Evolutionary conservation across 2,888 invertebrate species (phyloP), one percentile per base, ranked within the genome.

Genomic region (Watsonalla binaria): DNA sequence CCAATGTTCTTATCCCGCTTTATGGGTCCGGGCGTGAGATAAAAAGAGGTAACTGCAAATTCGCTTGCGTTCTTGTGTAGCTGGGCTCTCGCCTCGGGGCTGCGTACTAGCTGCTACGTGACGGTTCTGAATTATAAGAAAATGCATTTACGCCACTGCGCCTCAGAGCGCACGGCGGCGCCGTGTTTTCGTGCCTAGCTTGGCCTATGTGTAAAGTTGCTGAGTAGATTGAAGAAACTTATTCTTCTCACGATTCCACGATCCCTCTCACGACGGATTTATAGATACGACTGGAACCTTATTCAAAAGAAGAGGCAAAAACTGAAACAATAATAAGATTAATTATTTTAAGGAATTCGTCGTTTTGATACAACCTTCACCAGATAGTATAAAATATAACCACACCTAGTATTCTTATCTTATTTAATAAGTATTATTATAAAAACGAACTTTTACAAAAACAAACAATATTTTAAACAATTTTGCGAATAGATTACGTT

Each of bases 51-150:
- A 85, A 86, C 83, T 87, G 84, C 82, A 85, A 86, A 87, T 88
- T 84, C 85, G 82, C 82, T 76, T 73, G 84, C 86, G 82, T 84
- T 83, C 84, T 81, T 78, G 70, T 74, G 74, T 70, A 76, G 78
- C 76, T 70, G 70, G 73, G 75, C 68, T 79, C 76, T 76, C 73
- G 76, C 80, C 80, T 49, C 70, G 78, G 77, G 82, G 85, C 78
- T 70, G 76, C 72, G 70, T 74, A 73, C 73, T 49, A 45, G 54
- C 54, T 54, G 67, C 76, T 84, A 91, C 90, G 90, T 91, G 90
- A 90, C 86, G 86, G 79, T 81, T 76, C 84, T 86, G 88, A 86
- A 87, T 88, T 90, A 89, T 89, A 89, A 89, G 86, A 89, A 90
- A 90, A 90, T 89, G 87, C 88, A 89, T 89, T 90, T 88, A 86